These are phyloP conservation scores for Tamias sibiricus DNA, from an alignment of 2,113 vertebrate genomes.

Conservation along the genomic window DNA sequence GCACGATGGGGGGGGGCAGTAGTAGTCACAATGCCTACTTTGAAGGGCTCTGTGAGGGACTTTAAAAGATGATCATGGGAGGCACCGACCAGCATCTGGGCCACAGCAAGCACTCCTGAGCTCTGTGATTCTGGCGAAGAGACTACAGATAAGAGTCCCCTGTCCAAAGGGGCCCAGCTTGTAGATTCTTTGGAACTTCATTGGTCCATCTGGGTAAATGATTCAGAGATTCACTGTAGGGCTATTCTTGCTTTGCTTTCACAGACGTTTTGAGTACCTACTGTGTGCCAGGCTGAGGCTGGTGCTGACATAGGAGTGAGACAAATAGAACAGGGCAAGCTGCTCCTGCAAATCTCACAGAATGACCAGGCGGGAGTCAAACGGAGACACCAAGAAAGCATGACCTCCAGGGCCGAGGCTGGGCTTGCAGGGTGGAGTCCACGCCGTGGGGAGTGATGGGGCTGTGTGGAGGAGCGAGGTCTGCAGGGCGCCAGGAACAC, in stretches of 20 bases:
- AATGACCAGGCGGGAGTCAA: too few species aligned
- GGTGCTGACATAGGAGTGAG: neutral
- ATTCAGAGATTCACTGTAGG: neutral
- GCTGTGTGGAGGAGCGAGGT: neutral
- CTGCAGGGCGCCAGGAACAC: neutral
- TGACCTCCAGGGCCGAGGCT: too few species aligned
- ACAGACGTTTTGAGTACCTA: neutral
- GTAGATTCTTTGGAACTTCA: neutral
- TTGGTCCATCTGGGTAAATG: neutral
- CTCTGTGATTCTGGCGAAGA: neutral
- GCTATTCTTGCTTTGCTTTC: neutral
- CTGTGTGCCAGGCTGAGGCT: neutral
- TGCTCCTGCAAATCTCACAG: neutral
- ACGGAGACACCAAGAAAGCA: neutral
- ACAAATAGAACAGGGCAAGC: neutral
- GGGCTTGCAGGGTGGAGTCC: fast-evolving
- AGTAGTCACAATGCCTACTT: neutral
- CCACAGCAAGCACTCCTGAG: fast-evolving
- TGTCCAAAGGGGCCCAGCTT: neutral
- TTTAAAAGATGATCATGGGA: neutral
- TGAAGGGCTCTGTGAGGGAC: neutral
- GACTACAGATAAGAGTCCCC: too few species aligned
- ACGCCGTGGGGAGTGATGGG: fast-evolving
- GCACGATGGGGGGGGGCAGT: too few species aligned
- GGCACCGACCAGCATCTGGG: neutral